A percentile compares a stretch with the other conserved stretches of the same genome.
Evolutionary conservation across 2,113 vertebrate genomes (phyloP).

Genomic region (Crocuta crocuta): DNA sequence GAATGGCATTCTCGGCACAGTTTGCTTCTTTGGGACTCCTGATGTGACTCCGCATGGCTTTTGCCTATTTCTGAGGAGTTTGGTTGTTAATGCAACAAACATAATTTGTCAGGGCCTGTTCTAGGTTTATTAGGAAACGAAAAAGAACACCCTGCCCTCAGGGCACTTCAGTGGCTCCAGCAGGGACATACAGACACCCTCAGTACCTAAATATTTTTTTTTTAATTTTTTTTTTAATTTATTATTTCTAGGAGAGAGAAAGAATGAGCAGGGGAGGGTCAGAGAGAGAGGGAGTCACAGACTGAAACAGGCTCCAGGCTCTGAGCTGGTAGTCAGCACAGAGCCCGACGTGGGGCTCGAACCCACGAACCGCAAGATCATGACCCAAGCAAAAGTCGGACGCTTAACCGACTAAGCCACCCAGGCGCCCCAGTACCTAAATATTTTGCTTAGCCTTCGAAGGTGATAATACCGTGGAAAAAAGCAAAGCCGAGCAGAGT

Average conservation of each 20-base stretch:
- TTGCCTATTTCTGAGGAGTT: background rate
- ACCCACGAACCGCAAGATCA: no score
- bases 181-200: background rate
- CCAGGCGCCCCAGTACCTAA: background rate
- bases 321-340: no score
- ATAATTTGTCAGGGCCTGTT: background rate
- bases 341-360: no score
- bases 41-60: background rate
- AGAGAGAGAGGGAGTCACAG: no score
- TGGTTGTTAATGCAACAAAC: background rate
- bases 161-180: background rate
- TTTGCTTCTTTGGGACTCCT: background rate
- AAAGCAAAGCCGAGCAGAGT: background rate
- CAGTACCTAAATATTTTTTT: background rate
- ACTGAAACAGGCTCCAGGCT: no score
- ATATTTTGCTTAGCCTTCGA: fast-evolving
- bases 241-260: no score
- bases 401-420: no score
- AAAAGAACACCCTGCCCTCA: background rate
- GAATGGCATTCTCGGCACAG: background rate
- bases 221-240: no score
- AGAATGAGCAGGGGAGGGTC: no score
- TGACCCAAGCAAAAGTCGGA: no score
- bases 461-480: background rate
- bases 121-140: background rate